These are phyloP conservation scores for Phoeniculus purpureus DNA, from an alignment of 2,797 vertebrate species.

Conservation along the genomic window DNA sequence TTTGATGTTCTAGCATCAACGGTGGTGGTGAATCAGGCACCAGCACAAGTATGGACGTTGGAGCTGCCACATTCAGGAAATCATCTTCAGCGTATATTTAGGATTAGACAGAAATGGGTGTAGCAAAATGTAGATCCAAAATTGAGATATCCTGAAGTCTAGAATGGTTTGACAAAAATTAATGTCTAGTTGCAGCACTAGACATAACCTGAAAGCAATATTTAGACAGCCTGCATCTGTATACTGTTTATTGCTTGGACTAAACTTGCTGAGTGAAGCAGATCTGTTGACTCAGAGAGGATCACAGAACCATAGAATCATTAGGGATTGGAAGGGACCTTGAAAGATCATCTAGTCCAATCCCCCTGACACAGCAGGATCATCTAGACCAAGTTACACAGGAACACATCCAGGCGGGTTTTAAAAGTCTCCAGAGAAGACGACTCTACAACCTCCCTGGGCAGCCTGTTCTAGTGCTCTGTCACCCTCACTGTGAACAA, in stretches of 20 bases:
- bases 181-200: not conserved
- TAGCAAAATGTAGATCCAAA: not conserved
- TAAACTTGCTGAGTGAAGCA: not conserved
- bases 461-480: too few species aligned
- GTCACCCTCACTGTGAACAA: too few species aligned
- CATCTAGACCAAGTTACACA: too few species aligned
- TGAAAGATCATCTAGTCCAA: too few species aligned
- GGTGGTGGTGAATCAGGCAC: not conserved
- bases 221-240: not conserved
- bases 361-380: too few species aligned
- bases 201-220: not conserved
- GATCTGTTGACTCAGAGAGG: not conserved
- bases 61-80: not conserved
- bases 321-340: too few species aligned
- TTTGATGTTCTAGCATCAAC: not conserved
- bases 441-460: too few species aligned
- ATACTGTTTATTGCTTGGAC: not conserved
- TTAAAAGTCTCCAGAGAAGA: too few species aligned
- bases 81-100: not conserved
- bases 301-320: too few species aligned
- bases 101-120: not conserved
- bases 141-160: not conserved
- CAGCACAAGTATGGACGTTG: not conserved
- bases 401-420: too few species aligned
- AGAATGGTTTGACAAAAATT: not conserved